Percentiles rank a stretch among this genome's conserved stretches.
Evolutionary conservation across 2,797 vertebrate species (phyloP).

Genomic region (Mus minutoides): DNA sequence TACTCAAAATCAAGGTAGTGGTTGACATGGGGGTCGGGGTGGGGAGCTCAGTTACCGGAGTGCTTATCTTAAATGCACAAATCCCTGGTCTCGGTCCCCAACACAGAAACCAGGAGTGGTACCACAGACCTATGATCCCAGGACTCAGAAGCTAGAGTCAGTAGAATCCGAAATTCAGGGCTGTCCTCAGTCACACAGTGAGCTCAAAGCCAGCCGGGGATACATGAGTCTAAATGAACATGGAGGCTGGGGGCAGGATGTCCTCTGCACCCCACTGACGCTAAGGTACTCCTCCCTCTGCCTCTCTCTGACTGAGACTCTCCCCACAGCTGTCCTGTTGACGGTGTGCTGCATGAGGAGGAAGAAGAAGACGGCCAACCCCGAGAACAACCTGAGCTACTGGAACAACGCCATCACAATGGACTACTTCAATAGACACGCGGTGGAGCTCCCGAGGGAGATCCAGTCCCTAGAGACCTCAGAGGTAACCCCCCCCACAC

Average conservation of each 20-base stretch:
- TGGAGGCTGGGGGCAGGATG: background rate
- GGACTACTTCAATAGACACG: conserved; percentile 99
- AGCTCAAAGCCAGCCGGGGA: background rate
- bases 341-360: conserved; percentile 98
- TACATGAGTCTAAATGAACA: too few relatives aligned
- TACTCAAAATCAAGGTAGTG: background rate
- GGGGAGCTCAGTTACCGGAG: background rate
- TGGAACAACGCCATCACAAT: conserved; percentile 99
- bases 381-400: conserved; percentile 99
- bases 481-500: conserved; percentile 91
- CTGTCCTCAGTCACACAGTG: background rate
- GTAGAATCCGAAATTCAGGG: background rate
- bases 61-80: background rate
- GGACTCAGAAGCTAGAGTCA: background rate
- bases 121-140: background rate
- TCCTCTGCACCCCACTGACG: background rate
- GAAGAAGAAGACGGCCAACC: conserved; percentile 97
- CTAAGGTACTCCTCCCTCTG: fast-evolving
- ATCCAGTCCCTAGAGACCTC: conserved; percentile 97
- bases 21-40: background rate
- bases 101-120: background rate
- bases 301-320: conserved; percentile 45
- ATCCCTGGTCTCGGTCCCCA: background rate
- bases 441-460: conserved; percentile 97
- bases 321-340: conserved; percentile 93